These are phyloP conservation scores for Tribolium castaneum DNA, from an alignment of 1,140 invertebrate genomes.

Conservation along the genomic window DNA sequence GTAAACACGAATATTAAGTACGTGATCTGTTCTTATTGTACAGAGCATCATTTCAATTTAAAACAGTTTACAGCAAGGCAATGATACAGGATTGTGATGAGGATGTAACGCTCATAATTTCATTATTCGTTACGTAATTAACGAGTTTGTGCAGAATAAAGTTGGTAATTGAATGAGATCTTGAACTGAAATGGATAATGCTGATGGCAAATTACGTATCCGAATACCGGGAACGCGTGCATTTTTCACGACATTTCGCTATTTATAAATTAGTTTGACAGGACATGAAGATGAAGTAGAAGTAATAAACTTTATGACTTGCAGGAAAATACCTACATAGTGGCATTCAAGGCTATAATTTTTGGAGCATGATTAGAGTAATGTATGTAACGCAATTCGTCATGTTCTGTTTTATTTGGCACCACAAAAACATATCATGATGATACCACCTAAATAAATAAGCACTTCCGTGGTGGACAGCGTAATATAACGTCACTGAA, in stretches of 20 bases:
- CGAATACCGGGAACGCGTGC: neutral
- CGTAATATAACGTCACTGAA: too few relatives aligned
- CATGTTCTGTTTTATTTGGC: conserved; percentile 21
- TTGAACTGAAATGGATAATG: conserved; percentile 20
- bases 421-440: neutral
- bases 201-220: neutral
- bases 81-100: neutral
- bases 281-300: conserved; percentile 25
- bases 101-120: conserved; percentile 11
- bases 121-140: conserved; percentile 14
- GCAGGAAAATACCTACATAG: conserved; percentile 20
- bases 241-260: conserved; percentile 5
- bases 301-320: conserved; percentile 30
- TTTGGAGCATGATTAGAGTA: conserved; percentile 11
- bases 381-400: conserved; percentile 12
- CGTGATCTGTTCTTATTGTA: conserved; percentile 26
- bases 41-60: conserved; percentile 6
- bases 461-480: neutral
- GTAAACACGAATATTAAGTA: conserved; percentile 20
- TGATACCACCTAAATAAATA: neutral
- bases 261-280: conserved; percentile 32
- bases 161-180: conserved; percentile 1
- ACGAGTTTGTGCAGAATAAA: conserved; percentile 10
- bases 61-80: conserved; percentile 10
- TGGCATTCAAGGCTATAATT: conserved; percentile 18